phyloP scores from a whole-genome alignment of 2,888 invertebrate genomes.

The Tachina grossa region DNA sequence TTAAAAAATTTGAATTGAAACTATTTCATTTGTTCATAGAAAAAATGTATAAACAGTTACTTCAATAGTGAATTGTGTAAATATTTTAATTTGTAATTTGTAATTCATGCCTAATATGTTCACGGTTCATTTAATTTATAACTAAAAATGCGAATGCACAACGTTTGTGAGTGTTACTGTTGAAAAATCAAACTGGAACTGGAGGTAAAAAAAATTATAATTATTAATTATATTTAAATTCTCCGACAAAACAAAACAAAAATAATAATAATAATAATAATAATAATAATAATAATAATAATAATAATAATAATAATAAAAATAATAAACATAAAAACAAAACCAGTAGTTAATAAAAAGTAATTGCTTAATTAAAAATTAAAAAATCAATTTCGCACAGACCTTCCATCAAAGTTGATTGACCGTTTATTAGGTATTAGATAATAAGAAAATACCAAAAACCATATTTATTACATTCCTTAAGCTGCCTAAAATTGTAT shows the following conservation, averaged over 20 bases:
- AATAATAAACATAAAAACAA: neutral
- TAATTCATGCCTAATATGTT: constrained; percentile 19
- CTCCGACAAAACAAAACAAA: neutral
- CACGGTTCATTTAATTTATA: constrained; percentile 45
- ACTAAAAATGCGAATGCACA: constrained; percentile 12
- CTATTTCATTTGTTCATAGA: constrained; percentile 1
- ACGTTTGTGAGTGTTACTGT: constrained; percentile 4
- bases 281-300: neutral
- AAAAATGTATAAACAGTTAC: constrained; percentile 1
- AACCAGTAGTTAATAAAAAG: constrained; percentile 10
- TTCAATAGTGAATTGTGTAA: neutral
- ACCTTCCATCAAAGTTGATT: constrained; percentile 46
- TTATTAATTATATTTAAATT: constrained; percentile 1
- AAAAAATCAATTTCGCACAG: neutral
- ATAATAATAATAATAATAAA: constrained; percentile 13
- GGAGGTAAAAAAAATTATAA: neutral
- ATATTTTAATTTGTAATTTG: neutral
- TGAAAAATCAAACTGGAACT: constrained; percentile 28
- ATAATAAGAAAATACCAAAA: neutral
- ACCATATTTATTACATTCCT: neutral
- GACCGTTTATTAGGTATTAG: constrained; percentile 26
- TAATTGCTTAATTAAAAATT: constrained; percentile 27
- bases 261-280: neutral
- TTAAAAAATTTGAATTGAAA: neutral
- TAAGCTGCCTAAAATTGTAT: neutral